phyloP scores from a whole-genome alignment of 30 jellyfish, hydroid and myxozoan species.

The Catostylus mosaicus region DNA sequence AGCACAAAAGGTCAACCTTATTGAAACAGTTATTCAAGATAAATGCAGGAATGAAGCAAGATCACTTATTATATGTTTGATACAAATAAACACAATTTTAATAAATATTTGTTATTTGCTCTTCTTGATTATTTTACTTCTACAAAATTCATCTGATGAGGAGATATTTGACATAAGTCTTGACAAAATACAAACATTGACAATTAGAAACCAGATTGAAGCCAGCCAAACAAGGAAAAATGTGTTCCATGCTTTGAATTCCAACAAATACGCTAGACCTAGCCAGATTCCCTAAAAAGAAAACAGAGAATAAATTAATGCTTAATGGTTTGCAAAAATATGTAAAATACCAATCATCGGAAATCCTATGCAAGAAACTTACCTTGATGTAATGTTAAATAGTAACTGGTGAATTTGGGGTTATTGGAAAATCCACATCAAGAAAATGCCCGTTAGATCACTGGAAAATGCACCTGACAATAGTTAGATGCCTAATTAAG shows the following conservation, averaged over 20 bases:
- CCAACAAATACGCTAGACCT: slow-evolving; percentile 81
- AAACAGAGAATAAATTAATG: neutral
- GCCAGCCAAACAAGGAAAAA: slow-evolving; percentile 89
- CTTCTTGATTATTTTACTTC: neutral
- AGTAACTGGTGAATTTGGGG: neutral
- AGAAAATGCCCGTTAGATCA: neutral
- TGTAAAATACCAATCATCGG: neutral
- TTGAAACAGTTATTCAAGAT: no score
- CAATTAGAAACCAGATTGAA: slow-evolving; percentile 66
- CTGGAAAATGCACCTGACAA: neutral
- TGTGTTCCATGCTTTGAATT: slow-evolving; percentile 63
- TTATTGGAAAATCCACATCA: neutral
- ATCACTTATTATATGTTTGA: no score
- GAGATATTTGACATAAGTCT: slow-evolving; percentile 30
- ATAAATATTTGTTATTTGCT: neutral
- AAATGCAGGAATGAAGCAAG: no score
- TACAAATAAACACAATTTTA: neutral
- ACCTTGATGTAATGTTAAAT: neutral
- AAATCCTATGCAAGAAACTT: neutral
- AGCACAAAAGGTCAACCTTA: no score
- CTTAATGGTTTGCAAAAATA: neutral
- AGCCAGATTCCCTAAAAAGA: slow-evolving; percentile 82
- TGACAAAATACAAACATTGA: slow-evolving; percentile 58
- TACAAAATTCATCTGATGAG: no score
- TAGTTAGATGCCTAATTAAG: no score